Conservation (phyloP, 2,113 vertebrate genomes). For the Saimiri boliviensis region DNA sequence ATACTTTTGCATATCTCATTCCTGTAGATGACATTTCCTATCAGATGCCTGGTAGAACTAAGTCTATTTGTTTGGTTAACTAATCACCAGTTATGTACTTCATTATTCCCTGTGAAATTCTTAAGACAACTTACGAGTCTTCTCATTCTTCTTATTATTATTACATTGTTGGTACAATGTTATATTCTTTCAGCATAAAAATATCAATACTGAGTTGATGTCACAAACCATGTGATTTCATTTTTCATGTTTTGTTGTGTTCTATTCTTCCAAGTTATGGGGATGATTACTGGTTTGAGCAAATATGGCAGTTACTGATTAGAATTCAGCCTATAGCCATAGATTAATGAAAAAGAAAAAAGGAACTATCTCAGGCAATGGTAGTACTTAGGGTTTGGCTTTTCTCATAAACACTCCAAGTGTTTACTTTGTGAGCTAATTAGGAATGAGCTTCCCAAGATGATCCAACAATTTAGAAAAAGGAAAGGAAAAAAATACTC, state of each 20-base stretch:
- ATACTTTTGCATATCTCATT: neutral
- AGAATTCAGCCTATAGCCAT: fast-evolving
- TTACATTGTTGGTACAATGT: too few relatives aligned
- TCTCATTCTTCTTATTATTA: neutral
- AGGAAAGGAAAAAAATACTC: fast-evolving
- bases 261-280: too few relatives aligned
- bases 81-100: neutral
- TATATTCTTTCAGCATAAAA: neutral
- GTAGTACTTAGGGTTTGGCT: neutral
- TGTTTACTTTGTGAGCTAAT: neutral
- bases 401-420: fast-evolving
- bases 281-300: fast-evolving
- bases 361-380: fast-evolving
- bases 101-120: neutral
- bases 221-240: fast-evolving
- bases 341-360: neutral
- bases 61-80: neutral
- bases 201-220: too few relatives aligned
- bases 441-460: neutral
- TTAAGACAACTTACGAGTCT: fast-evolving
- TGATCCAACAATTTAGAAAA: fast-evolving
- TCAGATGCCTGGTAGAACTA: neutral
- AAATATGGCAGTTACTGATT: fast-evolving
- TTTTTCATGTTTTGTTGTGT: neutral
- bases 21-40: too few relatives aligned